Evolutionary conservation across 1,140 invertebrate species (phyloP), one percentile per base, ranked within the genome.

Genomic region (Drosophila teissieri): DNA sequence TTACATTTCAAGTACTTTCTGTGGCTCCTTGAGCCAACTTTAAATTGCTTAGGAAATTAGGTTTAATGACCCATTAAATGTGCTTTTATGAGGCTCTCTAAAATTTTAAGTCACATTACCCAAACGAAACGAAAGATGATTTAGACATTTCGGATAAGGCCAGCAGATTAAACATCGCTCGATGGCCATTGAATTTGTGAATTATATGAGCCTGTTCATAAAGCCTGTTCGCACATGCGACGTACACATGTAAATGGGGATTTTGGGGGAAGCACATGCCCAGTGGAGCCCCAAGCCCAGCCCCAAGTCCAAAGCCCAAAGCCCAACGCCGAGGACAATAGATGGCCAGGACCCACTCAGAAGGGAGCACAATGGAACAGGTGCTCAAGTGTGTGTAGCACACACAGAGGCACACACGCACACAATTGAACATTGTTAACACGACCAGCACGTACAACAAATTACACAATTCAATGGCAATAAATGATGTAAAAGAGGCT

Each of bases 401-500:
- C 15, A 19, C 53, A 31, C 54, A 64, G 52, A 48, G 39, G 40
- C 15, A 64, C 40, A 63, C 56, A 44, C 4, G 19, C 51, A 39
- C 31, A 62, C 40, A 39, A 55, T 36, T 44, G 42, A 27, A 57
- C 34, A 48, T 11, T 48, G 64, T 69, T 70, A 69, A 53, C 63
- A 68, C 49, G 36, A 44, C 24, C 34, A 31, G 57, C 77, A 82
- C 80, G 78, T 60, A 63, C 55, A 61, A 78, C 74, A 62, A 80
- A 81, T 82, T 79, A 78, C 81, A 82, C 65, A 82, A 86, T 88
- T 82, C 53, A 75, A 82, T 78, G 60, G 61, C 69, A 74, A 76
- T 88, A 74, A 88, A 81, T 78, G 76, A 86, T 70, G 76, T 78
- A 81, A 65, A 85, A 52, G 39, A 62, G 27, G 44, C 48, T 46